These are phyloP conservation scores for Drosophila pegasa DNA, from an alignment of 2,888 invertebrate species.

Conservation along the genomic window DNA sequence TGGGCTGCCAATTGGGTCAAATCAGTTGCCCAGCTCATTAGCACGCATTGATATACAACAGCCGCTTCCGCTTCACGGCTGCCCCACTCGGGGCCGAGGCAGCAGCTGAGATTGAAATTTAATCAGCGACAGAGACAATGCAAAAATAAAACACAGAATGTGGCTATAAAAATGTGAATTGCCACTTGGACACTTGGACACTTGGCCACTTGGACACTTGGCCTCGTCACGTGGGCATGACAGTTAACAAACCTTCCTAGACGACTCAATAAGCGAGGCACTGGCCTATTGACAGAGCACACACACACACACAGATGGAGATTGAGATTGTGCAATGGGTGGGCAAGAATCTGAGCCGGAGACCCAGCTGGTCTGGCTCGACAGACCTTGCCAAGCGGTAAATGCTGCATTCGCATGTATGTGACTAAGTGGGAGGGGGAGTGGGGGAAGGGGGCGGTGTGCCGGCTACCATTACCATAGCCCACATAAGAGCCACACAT, in stretches of 20 bases:
- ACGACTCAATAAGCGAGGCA: constrained; percentile 74
- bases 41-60: constrained; percentile 44
- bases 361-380: constrained; percentile 66
- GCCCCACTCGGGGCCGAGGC: constrained; percentile 42
- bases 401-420: constrained; percentile 56
- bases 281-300: constrained; percentile 72
- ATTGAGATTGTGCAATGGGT: constrained; percentile 78
- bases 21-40: constrained; percentile 62
- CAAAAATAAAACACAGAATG: constrained; percentile 35
- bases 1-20: constrained; percentile 55
- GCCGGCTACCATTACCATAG: constrained; percentile 70
- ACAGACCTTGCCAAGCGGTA: constrained; percentile 75
- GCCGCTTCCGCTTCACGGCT: constrained; percentile 37
- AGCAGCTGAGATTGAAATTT: constrained; percentile 61
- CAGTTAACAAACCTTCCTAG: constrained; percentile 69
- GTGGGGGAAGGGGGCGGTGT: constrained; percentile 19
- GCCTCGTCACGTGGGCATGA: constrained; percentile 75
- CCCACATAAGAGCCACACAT: constrained; percentile 63
- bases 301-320: constrained; percentile 33
- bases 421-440: constrained; percentile 26
- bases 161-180: constrained; percentile 58
- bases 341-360: constrained; percentile 73
- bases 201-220: constrained; percentile 49
- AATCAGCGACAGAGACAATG: constrained; percentile 62
- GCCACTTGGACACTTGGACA: constrained; percentile 13